Evolutionary conservation across 1,140 invertebrate species (phyloP), one percentile per base, ranked within the genome.

Genomic region (Drosophila hydei): DNA sequence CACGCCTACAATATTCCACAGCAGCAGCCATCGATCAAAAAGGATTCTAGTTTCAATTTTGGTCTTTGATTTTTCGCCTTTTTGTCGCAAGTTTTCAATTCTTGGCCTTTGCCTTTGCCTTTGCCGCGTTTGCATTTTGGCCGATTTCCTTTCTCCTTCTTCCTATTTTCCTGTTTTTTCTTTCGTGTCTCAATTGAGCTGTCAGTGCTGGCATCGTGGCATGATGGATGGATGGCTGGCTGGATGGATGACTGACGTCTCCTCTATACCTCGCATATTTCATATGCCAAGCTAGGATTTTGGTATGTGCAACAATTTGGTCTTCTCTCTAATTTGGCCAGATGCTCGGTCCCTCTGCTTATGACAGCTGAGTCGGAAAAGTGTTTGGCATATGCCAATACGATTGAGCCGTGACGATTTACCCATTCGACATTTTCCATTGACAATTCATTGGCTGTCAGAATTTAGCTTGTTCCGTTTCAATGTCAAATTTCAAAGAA

Each of bases 61-160:
- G 38, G 38, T 16, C 38, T 14, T 42, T 21, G 16, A 7, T 38
- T 60, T 63, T 40, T 43, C 18, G 33, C 50, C n/a, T 7, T 38
- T 9, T 23, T 36, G 45, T 42, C 19, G 9, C 38, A 25, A 7
- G 56, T 58, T 83, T 77, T 83, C 63, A 83, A 85, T 84, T 84
- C 72, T 79, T 84, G 67, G 68, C 62, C 61, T 72, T 65, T 65
- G 60, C 42, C 59, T 81, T 4, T 4, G 27, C 27, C 38, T 38
- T 14, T 60, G 79, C 79, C 69, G 71, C 79, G 79, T 76, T 84
- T 87, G 81, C 81, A 81, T 80, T 85, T 85, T 71, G 74, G 60
- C 18, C 11, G 43, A 21, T 45, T 45, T n/a, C 19, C 42, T 45
- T 45, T 1, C n/a, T n/a, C 14, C n/a, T 40, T 7, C 14, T 14